phyloP scores from a whole-genome alignment of 2,113 vertebrate genomes.

The Suricata suricatta region DNA sequence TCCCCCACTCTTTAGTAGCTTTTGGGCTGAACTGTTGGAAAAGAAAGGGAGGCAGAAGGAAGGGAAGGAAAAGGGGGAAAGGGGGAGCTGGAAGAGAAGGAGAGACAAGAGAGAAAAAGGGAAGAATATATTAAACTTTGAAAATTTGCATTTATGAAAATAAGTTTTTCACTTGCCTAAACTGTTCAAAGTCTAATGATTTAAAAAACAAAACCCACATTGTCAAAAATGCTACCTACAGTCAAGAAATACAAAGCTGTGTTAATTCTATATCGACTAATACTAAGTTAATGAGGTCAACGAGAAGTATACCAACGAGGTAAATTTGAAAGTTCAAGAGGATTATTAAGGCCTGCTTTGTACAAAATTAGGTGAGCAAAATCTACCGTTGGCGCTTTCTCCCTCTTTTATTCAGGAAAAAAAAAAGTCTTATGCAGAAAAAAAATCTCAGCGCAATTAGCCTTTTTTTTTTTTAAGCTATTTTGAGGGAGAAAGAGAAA shows the following conservation, averaged over 20 bases:
- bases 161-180: not conserved
- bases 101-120: not conserved
- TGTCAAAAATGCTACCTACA: not conserved
- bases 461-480: too few species aligned
- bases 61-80: not conserved
- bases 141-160: constrained; percentile 6
- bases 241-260: not conserved
- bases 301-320: not conserved
- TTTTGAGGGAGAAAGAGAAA: too few species aligned
- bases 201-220: not conserved
- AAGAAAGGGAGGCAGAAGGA: not conserved
- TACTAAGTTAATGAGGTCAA: not conserved
- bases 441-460: not conserved
- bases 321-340: not conserved
- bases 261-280: not conserved
- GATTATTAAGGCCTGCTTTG: not conserved
- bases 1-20: not conserved
- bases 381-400: not conserved
- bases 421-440: not conserved
- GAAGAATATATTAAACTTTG: not conserved
- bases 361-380: not conserved
- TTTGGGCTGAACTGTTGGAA: not conserved
- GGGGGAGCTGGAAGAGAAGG: not conserved
- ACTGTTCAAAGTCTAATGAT: not conserved
- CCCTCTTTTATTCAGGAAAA: not conserved